Base-by-base conservation (phyloP, 2,888 invertebrate genomes). In the Hypercompe scribonia region DNA sequence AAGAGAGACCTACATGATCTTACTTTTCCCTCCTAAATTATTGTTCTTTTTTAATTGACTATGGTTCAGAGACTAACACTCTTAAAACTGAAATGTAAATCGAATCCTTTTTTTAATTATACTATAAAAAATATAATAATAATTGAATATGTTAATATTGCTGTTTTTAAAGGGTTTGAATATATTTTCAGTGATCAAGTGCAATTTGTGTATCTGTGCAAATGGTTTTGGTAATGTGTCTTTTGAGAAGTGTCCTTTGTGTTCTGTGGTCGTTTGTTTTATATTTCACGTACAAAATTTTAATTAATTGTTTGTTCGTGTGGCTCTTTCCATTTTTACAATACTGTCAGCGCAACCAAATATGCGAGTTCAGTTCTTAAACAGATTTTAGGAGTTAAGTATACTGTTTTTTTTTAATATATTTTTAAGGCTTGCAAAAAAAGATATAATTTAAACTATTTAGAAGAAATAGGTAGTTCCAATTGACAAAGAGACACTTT, bases 141-240 rank as follows among this genome's bases (percentile, higher is more conserved):
- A 36, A 63, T 66, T 34, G 33, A 58, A 39, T 66, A 50, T 50
- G 21, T 50, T 50, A 50, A 24, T 31, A 18, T 18, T 15, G 28
- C 46, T 4, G 13, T 11, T 50, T 68, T 58, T n/a, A 36, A 68
- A 72, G 24, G 61, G 71, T 76, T 74, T 75, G 50, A 46, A 65
- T 76, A 71, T 64, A 74, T 39, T 76, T 75, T 75, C 75, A 74
- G 70, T 76, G 34, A 67, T 64, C 58, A 61, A 31, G 65, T 67
- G 71, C 72, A 79, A 78, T 77, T 75, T 77, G 70, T 81, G 72
- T 68, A 76, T 78, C 73, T 73, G 70, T 78, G 64, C 73, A 76
- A 80, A 80, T 84, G 83, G 74, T 78, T 73, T 39, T 72, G 78
- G 74, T 78, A 75, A 78, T 80, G 71, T 81, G 77, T 46, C 18